Conservation (phyloP, 2,113 vertebrate species). For the Romanogobio albipinnatus region DNA sequence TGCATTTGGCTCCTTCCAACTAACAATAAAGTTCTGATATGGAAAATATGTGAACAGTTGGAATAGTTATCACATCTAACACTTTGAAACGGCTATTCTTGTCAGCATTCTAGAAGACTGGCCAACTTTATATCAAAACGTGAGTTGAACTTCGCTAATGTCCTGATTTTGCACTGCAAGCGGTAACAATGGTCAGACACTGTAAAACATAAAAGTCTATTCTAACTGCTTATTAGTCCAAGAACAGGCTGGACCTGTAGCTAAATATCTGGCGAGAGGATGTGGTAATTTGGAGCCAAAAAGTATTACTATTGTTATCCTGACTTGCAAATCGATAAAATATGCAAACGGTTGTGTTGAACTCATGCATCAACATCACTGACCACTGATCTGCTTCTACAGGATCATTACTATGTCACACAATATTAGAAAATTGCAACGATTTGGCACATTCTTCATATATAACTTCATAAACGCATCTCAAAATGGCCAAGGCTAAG, state of each 20-base stretch:
- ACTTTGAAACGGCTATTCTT: slow-evolving; percentile 35
- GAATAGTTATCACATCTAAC: slow-evolving; percentile 49
- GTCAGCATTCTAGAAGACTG: slow-evolving; percentile 40
- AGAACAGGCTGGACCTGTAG: neutral
- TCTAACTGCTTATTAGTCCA: neutral
- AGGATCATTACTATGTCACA: neutral
- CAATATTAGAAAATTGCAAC: neutral
- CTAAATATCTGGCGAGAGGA: neutral
- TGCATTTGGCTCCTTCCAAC: slow-evolving; percentile 28
- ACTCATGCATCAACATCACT: neutral
- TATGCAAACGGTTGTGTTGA: neutral
- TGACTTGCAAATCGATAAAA: neutral
- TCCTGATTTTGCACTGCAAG: neutral
- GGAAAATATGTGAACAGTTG: slow-evolving; percentile 54
- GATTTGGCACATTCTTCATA: slow-evolving; percentile 2
- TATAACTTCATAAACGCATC: neutral
- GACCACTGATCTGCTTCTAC: slow-evolving; percentile 1
- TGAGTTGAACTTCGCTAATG: neutral
- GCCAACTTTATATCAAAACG: slow-evolving; percentile 31
- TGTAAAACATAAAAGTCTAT: neutral
- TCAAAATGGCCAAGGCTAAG: neutral
- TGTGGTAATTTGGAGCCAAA: neutral
- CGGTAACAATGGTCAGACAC: neutral
- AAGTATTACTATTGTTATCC: neutral
- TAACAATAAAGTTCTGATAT: slow-evolving; percentile 51